These are phyloP conservation scores for Abrostola tripartita DNA, from an alignment of 2,888 invertebrate genomes.

Conservation along the genomic window DNA sequence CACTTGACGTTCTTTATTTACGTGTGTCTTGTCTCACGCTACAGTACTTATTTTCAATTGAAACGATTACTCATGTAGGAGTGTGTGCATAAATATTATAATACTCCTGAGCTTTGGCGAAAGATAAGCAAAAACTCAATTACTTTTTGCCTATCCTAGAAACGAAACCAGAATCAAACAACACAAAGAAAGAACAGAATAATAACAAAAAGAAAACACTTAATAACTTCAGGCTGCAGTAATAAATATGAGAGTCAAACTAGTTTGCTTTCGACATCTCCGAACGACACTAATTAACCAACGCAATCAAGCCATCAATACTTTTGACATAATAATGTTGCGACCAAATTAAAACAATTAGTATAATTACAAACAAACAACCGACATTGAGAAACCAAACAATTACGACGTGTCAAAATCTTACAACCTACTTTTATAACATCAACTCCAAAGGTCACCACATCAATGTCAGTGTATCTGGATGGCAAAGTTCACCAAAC, in stretches of 20 bases:
- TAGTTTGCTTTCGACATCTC: constrained; percentile 1
- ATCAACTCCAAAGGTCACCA: constrained; percentile 56
- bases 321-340: constrained; percentile 44
- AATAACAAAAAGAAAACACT: neutral
- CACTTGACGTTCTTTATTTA: too few relatives aligned
- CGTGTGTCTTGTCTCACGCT: too few relatives aligned
- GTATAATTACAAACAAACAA: constrained; percentile 50
- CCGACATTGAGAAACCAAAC: constrained; percentile 48
- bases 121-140: too few relatives aligned
- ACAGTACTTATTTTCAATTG: too few relatives aligned
- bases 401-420: constrained; percentile 54
- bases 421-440: constrained; percentile 47
- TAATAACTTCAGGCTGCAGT: constrained; percentile 1
- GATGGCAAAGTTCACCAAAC: constrained; percentile 54
- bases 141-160: too few relatives aligned
- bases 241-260: constrained; percentile 4
- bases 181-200: neutral
- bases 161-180: neutral
- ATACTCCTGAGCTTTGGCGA: too few relatives aligned
- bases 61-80: too few relatives aligned
- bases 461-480: constrained; percentile 46
- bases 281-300: constrained; percentile 30
- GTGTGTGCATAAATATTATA: too few relatives aligned
- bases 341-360: constrained; percentile 55
- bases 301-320: constrained; percentile 48